Percentiles rank a stretch among this genome's conserved stretches.
phyloP scores from a whole-genome alignment of 2,888 invertebrate species.

The Zele albiditarsus region DNA sequence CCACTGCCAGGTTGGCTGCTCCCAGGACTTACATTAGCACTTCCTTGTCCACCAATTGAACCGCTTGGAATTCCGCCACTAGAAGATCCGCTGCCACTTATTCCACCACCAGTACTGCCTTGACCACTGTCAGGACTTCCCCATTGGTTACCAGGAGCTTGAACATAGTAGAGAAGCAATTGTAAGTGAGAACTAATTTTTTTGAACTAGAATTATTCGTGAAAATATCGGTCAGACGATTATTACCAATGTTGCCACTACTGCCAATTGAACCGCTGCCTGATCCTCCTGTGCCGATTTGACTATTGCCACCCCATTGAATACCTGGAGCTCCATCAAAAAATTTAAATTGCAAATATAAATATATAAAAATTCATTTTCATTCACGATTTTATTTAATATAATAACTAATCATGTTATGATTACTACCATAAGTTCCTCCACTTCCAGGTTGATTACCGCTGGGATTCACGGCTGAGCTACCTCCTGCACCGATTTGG shows the following conservation, averaged over 20 bases:
- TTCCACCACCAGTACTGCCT: background rate
- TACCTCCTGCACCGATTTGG: background rate
- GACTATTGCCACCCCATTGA: background rate
- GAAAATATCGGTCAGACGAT: too few species aligned
- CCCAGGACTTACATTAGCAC: slow-evolving; percentile 4
- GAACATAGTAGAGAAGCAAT: too few species aligned
- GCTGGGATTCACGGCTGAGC: background rate
- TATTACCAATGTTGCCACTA: too few species aligned
- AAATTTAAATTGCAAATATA: background rate
- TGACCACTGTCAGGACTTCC: background rate
- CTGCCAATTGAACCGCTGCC: background rate
- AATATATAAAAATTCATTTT: background rate
- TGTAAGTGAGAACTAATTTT: too few species aligned
- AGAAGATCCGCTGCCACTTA: background rate
- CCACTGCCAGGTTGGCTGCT: background rate
- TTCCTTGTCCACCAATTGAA: background rate
- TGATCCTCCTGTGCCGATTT: background rate
- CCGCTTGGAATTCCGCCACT: too few species aligned
- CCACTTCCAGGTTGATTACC: background rate
- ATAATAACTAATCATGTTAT: background rate
- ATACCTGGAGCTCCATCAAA: background rate
- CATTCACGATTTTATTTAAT: background rate
- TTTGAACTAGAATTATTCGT: too few species aligned
- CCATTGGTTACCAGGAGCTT: too few species aligned
- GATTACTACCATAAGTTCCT: slow-evolving; percentile 1